Conservation (phyloP, 64 coral and sea anemone genomes). For the Stylophora pistillata region DNA sequence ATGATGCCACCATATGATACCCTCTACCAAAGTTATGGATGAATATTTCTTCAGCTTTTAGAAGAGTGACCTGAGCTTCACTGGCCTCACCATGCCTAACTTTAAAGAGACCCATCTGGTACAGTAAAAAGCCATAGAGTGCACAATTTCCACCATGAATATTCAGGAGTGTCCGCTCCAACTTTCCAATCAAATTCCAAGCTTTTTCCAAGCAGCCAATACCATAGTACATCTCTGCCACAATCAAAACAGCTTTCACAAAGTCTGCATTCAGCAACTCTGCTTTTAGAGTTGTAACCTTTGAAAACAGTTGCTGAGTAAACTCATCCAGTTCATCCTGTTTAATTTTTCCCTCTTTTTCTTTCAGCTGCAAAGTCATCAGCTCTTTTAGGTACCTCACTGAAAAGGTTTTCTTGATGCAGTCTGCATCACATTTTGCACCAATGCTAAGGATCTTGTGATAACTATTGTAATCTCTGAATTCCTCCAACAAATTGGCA, state of each 20-base stretch:
- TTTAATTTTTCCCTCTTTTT: background rate
- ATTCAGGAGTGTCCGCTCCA: background rate
- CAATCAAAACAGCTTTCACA: background rate
- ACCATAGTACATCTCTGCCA: background rate
- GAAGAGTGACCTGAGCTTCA: background rate
- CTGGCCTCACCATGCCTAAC: background rate
- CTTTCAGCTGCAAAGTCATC: slow-evolving; percentile 1
- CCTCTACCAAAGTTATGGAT: background rate
- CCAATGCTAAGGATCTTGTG: background rate
- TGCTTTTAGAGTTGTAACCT: background rate
- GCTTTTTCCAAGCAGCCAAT: background rate
- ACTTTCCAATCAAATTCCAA: background rate
- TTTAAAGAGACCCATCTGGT: background rate
- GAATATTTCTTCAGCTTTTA: background rate
- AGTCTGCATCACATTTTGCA: background rate
- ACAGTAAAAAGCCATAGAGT: slow-evolving; percentile 3
- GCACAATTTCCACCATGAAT: background rate
- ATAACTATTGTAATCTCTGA: background rate
- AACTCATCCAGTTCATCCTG: background rate
- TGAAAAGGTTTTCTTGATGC: background rate
- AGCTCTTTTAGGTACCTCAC: background rate
- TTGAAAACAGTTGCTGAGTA: background rate
- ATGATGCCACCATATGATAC: slow-evolving; percentile 6
- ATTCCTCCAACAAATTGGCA: background rate
- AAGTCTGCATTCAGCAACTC: background rate